Evolutionary conservation across 2,888 invertebrate genomes (phyloP).

Genomic region (Ditylenchus weischeri): DNA sequence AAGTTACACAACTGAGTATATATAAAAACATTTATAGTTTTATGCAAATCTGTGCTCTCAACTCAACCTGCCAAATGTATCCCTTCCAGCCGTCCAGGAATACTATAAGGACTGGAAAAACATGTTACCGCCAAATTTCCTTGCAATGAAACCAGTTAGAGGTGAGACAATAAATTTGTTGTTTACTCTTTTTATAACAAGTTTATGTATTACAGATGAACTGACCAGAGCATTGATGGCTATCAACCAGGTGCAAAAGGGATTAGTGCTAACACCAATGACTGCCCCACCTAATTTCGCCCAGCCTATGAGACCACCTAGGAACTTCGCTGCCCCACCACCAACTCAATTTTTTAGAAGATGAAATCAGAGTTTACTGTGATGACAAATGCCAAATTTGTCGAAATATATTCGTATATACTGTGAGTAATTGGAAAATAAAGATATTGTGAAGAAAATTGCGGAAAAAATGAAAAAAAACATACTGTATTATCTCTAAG

Average conservation of each 20-base stretch:
- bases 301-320: no score
- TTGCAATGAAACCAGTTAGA: constrained; percentile 52
- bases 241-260: constrained; percentile 24
- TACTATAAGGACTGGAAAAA: constrained; percentile 75
- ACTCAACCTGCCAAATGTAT: constrained; percentile 79
- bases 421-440: no score
- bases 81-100: constrained; percentile 85
- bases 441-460: no score
- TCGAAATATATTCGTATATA: no score
- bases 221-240: constrained; percentile 23
- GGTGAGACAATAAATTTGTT: constrained; percentile 12
- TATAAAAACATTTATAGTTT: constrained; percentile 43
- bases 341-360: no score
- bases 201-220: constrained; percentile 19
- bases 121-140: constrained; percentile 64
- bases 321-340: no score
- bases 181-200: no score
- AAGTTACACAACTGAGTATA: background rate
- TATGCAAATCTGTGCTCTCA: constrained; percentile 68
- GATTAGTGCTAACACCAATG: constrained; percentile 13
- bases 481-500: no score
- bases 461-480: no score
- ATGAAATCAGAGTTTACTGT: no score
- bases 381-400: no score
- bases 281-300: no score